Conservation (phyloP, 1,140 invertebrate species). For the Dendrolimus kikuchii region DNA sequence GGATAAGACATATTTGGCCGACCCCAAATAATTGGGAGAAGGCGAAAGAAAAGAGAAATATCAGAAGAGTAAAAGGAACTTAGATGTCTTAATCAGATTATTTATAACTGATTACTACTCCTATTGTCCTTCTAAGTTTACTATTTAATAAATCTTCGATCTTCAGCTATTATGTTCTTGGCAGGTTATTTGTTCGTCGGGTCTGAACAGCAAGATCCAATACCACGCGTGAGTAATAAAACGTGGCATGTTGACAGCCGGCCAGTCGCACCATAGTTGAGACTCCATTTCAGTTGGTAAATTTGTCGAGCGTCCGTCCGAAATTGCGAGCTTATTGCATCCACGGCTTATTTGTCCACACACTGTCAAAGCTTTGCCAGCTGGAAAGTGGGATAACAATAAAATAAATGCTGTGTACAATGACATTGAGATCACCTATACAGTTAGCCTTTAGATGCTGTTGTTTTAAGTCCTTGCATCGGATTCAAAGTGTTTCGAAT, state of each 20-base stretch:
- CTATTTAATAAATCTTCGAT: too few relatives aligned
- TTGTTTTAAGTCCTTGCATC: too few relatives aligned
- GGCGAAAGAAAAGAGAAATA: too few relatives aligned
- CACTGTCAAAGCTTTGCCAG: slow-evolving; percentile 53
- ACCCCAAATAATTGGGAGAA: too few relatives aligned
- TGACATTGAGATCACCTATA: background rate
- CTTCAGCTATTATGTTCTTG: too few relatives aligned
- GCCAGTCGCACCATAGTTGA: slow-evolving; percentile 33
- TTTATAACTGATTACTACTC: too few relatives aligned
- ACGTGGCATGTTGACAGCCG: slow-evolving; percentile 53
- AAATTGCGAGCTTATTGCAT: slow-evolving; percentile 62
- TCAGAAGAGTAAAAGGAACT: too few relatives aligned
- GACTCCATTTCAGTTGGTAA: slow-evolving; percentile 64
- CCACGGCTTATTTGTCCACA: slow-evolving; percentile 46
- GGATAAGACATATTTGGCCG: too few relatives aligned
- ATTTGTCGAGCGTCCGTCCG: slow-evolving; percentile 58
- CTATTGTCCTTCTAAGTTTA: too few relatives aligned
- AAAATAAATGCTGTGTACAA: slow-evolving; percentile 30
- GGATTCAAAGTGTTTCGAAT: too few relatives aligned
- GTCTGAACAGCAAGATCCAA: slow-evolving; percentile 50
- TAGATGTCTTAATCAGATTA: too few relatives aligned
- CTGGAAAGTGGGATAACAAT: slow-evolving; percentile 35
- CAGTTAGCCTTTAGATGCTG: too few relatives aligned
- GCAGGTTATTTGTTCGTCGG: slow-evolving; percentile 20
- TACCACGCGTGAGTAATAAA: slow-evolving; percentile 56